Conservation (phyloP, 1,140 invertebrate species). For the Papilio dardanus region DNA sequence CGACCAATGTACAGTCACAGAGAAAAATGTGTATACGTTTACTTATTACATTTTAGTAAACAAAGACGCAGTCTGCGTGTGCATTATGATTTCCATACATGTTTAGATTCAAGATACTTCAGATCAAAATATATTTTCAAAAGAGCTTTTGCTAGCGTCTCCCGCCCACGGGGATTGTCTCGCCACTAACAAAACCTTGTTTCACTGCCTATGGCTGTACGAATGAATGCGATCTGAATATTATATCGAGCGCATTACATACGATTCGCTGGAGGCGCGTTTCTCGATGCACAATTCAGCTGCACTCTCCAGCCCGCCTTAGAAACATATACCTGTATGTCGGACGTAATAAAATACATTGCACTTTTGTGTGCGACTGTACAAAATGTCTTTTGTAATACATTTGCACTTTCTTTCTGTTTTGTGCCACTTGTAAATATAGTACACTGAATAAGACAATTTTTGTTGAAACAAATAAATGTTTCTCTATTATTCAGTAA, state of each 20-base stretch:
- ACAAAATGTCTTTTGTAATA: conserved; percentile 18
- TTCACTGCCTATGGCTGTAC: conserved; percentile 66
- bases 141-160: conserved; percentile 53
- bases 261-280: conserved; percentile 67
- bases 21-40: neutral
- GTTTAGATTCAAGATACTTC: conserved; percentile 24
- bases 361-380: conserved; percentile 16
- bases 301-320: conserved; percentile 66
- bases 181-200: conserved; percentile 71
- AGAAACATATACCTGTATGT: conserved; percentile 43
- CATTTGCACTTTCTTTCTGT: conserved; percentile 9
- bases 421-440: conserved; percentile 9
- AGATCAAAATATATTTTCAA: conserved; percentile 46
- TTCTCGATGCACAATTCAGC: conserved; percentile 62
- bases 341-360: conserved; percentile 21
- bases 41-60: neutral
- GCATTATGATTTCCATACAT: conserved; percentile 3
- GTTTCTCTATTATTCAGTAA: neutral
- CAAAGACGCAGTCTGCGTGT: neutral
- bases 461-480: neutral
- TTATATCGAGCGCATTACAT: conserved; percentile 76
- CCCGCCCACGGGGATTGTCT: conserved; percentile 65
- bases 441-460: neutral
- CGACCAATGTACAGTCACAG: no score
- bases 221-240: conserved; percentile 78